Evolutionary conservation across 1,140 invertebrate genomes (phyloP), one percentile per base, ranked within the genome.

Genomic region (Halictus rubicundus): DNA sequence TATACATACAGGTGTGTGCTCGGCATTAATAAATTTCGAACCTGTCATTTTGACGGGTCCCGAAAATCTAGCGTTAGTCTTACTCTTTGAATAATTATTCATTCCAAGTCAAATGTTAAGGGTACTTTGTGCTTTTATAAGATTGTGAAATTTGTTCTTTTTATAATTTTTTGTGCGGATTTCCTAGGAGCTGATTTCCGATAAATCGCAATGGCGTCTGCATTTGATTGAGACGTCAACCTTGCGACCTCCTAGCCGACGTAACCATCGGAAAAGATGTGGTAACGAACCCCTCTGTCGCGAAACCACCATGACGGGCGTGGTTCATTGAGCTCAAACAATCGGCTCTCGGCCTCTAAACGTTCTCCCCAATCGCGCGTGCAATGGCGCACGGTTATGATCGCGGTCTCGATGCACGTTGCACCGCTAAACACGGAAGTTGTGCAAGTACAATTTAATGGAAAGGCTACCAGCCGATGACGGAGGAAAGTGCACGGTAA

Each of bases 381-480:
- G n/a, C 23, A 32, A 68, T 19, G 65, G 42, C 64, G 32, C 12
- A 57, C 32, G 52, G 4, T 21, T 23, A 69, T 49, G 52, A 73
- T 32, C 39, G 25, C 25, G 14, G 21, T 60, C 39, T 60, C 65
- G 66, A 49, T 77, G 46, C 60, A 61, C 39, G 10, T 46, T 42
- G 21, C 59, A 25, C 27, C 54, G 1, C 25, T 46, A 49, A 69
- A 69, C 74, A 25, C 65, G 66, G 54, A 60, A 60, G 59, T 77
- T 77, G 74, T 68, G 74, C 65, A 77, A 77, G 74, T 6, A 39
- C 32, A 37, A 49, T 81, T 76, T 57, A 54, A 75, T 37, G 76
- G 72, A 70, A 66, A 77, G 9, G 68, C 68, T 71, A 83, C 16
- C 54, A 71, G 61, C 54, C 74, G 21, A n/a, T 37, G 23, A 54